Conservation (phyloP, 1,140 invertebrate species). For the Heliconius nattereri region DNA sequence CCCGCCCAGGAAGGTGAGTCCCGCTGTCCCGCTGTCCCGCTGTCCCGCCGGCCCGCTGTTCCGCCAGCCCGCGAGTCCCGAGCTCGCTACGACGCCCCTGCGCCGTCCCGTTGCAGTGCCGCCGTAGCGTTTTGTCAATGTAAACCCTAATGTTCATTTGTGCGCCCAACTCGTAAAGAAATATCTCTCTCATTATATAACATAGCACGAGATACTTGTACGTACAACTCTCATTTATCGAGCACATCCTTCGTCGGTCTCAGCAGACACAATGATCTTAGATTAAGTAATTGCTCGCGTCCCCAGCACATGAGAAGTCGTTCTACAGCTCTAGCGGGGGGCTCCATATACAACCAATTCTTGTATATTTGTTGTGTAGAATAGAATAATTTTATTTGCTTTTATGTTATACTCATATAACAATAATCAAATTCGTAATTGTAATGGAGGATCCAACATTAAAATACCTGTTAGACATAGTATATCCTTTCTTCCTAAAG, state of each 20-base stretch:
- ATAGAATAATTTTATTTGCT: no score
- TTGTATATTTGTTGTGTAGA: neutral
- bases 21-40: neutral
- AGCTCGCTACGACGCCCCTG: neutral
- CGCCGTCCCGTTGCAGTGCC: neutral
- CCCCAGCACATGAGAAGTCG: slow-evolving; percentile 15
- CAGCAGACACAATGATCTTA: slow-evolving; percentile 22
- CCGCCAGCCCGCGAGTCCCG: neutral
- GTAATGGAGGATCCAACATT: no score
- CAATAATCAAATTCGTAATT: no score
- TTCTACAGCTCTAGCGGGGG: neutral
- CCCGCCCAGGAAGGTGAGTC: slow-evolving; percentile 87
- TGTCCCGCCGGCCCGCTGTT: slow-evolving; percentile 16
- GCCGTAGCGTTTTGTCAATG: slow-evolving; percentile 25
- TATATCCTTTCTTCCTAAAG: no score
- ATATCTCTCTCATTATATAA: neutral
- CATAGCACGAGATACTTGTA: neutral
- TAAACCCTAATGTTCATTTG: neutral
- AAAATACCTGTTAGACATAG: no score
- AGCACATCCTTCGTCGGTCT: neutral
- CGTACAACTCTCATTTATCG: neutral
- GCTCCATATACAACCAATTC: neutral
- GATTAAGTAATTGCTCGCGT: slow-evolving; percentile 37
- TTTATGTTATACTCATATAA: no score
- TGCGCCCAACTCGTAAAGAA: neutral